Base-by-base conservation (phyloP, 2,113 vertebrate genomes). In the Dolichotis patagonum region DNA sequence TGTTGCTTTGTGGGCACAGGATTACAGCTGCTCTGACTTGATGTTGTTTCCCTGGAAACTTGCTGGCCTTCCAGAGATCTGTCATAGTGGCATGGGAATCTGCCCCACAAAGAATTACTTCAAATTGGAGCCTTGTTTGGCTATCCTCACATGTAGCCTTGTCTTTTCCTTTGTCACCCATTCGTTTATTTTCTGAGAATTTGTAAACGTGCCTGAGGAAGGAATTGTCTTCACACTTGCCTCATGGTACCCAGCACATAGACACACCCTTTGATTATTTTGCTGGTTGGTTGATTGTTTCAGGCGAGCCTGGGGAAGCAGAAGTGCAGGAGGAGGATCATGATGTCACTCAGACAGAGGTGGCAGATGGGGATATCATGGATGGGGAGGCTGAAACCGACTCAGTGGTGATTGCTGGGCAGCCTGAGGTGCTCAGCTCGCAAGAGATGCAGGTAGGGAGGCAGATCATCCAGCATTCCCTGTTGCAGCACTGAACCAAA, bases 381-480 rank as follows among this genome's bases (percentile, higher is more conserved):
- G 99, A 99, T 96, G 99, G 99, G 85, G 99, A 99, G 98, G 96
- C 99, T 0, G 99, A 99, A 94, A 99, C 98, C 63, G 99, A 99
- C 96, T 98, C 99, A 0, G 99, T 99, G 71, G 99, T 99, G 92
- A 99, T 99, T 97, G 99, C 99, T 73, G 99, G 99, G 56, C 99
- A 99, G 96, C 99, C 99, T 69, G 99, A 99, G 98, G 99, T 99
- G 97, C 98, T 99, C 85, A 99, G 99, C 98, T 99, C 99, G 78
- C 99, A 99, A 97, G 99, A 99, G 93, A 99, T 99, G 99, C 99
- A 99, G 99, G 99, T 99, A 97, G 96, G 96, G 88, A 91, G 86
- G 71, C 97, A 84, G 90, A 88, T 95, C 58, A 93, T 58, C 93
- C 62, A 78, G 56, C 83, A 84, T 71, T 88, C 65, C 73, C 85